Percentiles rank a stretch among this genome's conserved stretches.
These are phyloP conservation scores for Sarcophaga rosellei DNA, from an alignment of 2,888 invertebrate species.

Conservation along the genomic window DNA sequence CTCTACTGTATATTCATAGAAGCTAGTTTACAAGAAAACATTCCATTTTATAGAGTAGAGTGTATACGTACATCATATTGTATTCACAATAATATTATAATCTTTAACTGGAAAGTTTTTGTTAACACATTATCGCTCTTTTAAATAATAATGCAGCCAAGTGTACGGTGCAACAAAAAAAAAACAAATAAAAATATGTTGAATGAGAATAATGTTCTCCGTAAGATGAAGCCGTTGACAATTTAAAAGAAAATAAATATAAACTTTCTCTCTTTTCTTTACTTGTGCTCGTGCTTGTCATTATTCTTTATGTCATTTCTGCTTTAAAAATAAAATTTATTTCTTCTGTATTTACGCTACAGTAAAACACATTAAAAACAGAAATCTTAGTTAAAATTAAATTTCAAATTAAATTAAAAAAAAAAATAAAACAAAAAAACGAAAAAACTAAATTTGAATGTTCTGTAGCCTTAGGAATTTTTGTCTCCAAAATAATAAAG, in stretches of 20 bases:
- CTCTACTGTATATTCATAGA: too few relatives aligned
- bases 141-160: conserved; percentile 32
- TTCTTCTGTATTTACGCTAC: neutral
- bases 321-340: neutral
- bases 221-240: conserved; percentile 2
- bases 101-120: conserved; percentile 21
- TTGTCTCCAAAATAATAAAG: too few relatives aligned
- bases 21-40: too few relatives aligned
- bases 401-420: too few relatives aligned
- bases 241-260: conserved; percentile 14
- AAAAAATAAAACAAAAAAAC: too few relatives aligned
- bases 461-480: too few relatives aligned
- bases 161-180: neutral
- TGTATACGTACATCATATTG: neutral
- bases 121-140: conserved; percentile 27
- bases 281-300: neutral
- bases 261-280: neutral
- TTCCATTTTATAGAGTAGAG: too few relatives aligned
- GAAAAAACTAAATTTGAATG: too few relatives aligned
- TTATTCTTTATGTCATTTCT: conserved; percentile 12
- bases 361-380: too few relatives aligned
- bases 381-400: too few relatives aligned
- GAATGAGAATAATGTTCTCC: conserved; percentile 3
- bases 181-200: neutral
- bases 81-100: conserved; percentile 10